Evolutionary conservation across 2,113 vertebrate species (phyloP).

Genomic region (Callipepla squamata): DNA sequence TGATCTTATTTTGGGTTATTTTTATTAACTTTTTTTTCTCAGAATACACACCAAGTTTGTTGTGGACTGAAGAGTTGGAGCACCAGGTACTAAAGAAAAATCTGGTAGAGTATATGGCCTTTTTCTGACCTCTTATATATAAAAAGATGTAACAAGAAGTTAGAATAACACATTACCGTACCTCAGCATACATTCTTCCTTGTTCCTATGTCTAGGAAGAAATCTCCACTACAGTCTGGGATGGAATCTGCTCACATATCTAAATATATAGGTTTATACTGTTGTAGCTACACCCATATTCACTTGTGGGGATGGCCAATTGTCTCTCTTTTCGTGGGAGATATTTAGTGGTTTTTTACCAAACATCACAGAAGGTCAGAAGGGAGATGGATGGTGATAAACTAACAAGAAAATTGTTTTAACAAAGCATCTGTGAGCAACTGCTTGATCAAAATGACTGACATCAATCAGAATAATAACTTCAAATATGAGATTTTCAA

Average conservation of each 20-base stretch:
- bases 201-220: neutral
- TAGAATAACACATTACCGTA: neutral
- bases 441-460: conserved; percentile 84
- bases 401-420: conserved; percentile 79
- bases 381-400: conserved; percentile 75
- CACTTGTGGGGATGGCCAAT: neutral
- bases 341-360: conserved; percentile 47
- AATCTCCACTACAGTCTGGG: neutral
- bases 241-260: neutral
- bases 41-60: neutral
- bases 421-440: conserved; percentile 82
- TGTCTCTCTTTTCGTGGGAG: neutral
- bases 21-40: neutral
- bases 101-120: fast-evolving
- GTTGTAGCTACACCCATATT: neutral
- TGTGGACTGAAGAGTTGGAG: neutral
- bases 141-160: neutral
- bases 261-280: neutral
- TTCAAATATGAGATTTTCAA: conserved; percentile 85
- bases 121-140: neutral
- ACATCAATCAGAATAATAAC: conserved; percentile 86
- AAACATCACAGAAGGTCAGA: conserved; percentile 75
- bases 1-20: neutral
- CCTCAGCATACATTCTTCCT: neutral
- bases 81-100: neutral